Evolutionary conservation across 2,113 vertebrate genomes (phyloP), one percentile per base, ranked within the genome.

Genomic region (Amphiprion percula): DNA sequence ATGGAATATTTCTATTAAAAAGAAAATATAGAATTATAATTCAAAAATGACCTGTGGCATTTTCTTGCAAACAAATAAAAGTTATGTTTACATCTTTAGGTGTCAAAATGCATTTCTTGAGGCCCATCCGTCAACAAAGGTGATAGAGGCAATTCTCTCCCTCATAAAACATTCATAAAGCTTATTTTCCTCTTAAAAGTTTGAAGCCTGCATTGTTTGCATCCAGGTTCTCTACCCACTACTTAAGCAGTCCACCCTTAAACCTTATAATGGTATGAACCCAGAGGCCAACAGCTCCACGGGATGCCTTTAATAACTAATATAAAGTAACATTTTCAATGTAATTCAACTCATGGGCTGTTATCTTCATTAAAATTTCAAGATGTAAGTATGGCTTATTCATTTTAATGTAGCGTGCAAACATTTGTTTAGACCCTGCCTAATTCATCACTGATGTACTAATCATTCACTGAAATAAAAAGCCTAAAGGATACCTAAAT

Each of bases 391-490:
- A 10, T 37, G 56, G 10, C 39, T 39, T 65, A 12, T 73, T 74
- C 2, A 52, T 71, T 71, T 68, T 41, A 82, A 87, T 62, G 19
- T 12, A 3, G 19, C 16, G 5, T 8, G 15, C 9, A 9, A 28
- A 56, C 12, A 64, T 68, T 85, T 67, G 21, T 72, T 85, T 71
- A 26, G 47, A 68, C 16, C 10, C 7, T 28, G 3, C 7, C 7
- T 56, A 56, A 84, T 79, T 76, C 7, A 85, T 62, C 44, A 71
- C 65, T 19, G 33, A 59, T 69, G 7, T 15, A 58, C 39, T 39
- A 46, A 71, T 73, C 3, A 60, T 59, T 77, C 47, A 64, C 44
- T 77, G 11, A 68, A 79, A 61, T 64, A 63, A 79, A 21, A 67
- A 67, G 64, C 66, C 37, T 23, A 3, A 3, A 41, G 60, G 7